phyloP scores from a whole-genome alignment of 2,113 vertebrate genomes.

The Halcyon malimbica region DNA sequence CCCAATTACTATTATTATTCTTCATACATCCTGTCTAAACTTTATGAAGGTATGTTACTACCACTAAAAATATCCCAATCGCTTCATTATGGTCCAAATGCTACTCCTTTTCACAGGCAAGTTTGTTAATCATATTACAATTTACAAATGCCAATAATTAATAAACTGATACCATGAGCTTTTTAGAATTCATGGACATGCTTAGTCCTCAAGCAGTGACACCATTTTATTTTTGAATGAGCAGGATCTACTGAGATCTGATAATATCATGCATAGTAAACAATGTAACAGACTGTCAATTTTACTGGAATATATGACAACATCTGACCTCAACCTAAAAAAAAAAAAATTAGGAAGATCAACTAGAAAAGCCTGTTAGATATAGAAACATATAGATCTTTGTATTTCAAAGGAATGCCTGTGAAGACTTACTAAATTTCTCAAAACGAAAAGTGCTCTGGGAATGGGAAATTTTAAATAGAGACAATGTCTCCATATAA shows the following conservation, averaged over 20 bases:
- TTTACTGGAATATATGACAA: neutral
- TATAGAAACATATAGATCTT: rapidly evolving
- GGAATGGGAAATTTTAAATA: neutral
- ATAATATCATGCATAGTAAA: neutral
- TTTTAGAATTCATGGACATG: neutral
- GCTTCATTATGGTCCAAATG: neutral
- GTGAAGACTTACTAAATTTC: neutral
- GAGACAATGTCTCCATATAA: neutral
- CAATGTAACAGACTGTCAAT: neutral
- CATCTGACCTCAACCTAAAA: neutral
- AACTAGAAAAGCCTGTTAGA: neutral
- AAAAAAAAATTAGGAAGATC: neutral
- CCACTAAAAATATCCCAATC: neutral
- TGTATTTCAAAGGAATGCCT: neutral
- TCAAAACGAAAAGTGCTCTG: neutral
- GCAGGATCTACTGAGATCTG: neutral
- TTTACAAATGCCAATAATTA: neutral
- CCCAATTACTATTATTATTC: neutral
- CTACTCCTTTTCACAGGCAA: neutral
- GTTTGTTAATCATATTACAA: neutral
- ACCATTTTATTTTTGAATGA: neutral
- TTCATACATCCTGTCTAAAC: neutral
- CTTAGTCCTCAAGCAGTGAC: rapidly evolving
- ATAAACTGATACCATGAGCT: neutral
- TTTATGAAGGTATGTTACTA: neutral